A percentile compares a stretch with the other conserved stretches of the same genome.
phyloP scores from a whole-genome alignment of 2,113 vertebrate species.

The Calonectris borealis region DNA sequence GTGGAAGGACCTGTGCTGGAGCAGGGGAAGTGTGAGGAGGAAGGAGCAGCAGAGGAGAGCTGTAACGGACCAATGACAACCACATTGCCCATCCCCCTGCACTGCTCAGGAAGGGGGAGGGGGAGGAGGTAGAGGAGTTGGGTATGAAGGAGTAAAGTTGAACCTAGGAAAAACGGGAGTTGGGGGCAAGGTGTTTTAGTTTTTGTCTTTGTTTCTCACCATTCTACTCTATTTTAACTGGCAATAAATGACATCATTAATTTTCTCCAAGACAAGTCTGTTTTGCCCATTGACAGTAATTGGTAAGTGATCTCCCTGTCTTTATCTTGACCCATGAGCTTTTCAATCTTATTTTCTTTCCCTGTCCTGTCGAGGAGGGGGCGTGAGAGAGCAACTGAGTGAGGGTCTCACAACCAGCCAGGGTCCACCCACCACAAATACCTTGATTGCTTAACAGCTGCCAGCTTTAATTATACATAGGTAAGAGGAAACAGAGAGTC shows the following conservation, averaged over 20 bases:
- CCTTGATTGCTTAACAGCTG: neutral
- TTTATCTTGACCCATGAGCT: neutral
- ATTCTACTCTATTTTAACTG: neutral
- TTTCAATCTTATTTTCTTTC: neutral
- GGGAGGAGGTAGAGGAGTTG: neutral
- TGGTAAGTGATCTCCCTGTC: neutral
- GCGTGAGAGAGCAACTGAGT: neutral
- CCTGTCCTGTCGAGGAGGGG: neutral
- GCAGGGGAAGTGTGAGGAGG: neutral
- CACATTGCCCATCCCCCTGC: neutral
- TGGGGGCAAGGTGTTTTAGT: accelerated
- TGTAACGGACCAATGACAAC: neutral
- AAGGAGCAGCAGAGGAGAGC: neutral
- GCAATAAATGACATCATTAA: neutral
- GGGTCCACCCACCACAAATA: neutral
- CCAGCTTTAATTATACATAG: neutral
- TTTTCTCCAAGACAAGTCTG: neutral
- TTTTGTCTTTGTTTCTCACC: neutral
- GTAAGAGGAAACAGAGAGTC: neutral
- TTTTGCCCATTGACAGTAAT: neutral
- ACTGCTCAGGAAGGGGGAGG: neutral
- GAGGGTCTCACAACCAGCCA: neutral
- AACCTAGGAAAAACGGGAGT: neutral
- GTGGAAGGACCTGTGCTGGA: neutral
- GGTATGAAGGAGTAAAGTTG: neutral